Evolutionary conservation across 2,797 vertebrate genomes (phyloP).

Genomic region (Neosilurus mollespiculum): DNA sequence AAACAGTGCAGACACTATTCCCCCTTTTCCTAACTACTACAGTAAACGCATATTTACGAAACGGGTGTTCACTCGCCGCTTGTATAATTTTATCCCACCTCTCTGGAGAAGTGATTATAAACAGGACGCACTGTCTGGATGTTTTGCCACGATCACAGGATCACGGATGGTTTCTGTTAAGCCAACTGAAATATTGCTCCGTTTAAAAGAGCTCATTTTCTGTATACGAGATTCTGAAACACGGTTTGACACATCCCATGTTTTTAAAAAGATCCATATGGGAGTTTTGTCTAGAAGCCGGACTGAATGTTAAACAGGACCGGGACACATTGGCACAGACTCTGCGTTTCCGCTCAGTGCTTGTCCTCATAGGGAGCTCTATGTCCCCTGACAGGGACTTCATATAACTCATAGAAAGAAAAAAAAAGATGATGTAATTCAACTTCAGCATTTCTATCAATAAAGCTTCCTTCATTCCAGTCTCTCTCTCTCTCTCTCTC

Average conservation of each 20-base stretch:
- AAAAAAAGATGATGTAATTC: slow-evolving; percentile 35
- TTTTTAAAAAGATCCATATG: slow-evolving; percentile 22
- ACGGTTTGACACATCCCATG: slow-evolving; percentile 19
- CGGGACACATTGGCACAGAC: slow-evolving; percentile 19
- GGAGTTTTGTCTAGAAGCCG: slow-evolving; percentile 30
- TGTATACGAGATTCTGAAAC: slow-evolving; percentile 17
- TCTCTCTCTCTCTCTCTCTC: slow-evolving; percentile 9
- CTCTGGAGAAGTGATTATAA: slow-evolving; percentile 7
- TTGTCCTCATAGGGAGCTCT: slow-evolving; percentile 22
- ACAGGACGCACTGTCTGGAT: slow-evolving; percentile 13
- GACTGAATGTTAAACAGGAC: slow-evolving; percentile 39
- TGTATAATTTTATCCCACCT: slow-evolving; percentile 22
- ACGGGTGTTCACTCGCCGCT: slow-evolving; percentile 20
- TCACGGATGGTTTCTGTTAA: slow-evolving; percentile 29
- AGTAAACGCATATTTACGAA: slow-evolving; percentile 32
- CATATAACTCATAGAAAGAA: slow-evolving; percentile 47
- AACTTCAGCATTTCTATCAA: slow-evolving; percentile 26
- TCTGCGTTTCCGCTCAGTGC: slow-evolving; percentile 26
- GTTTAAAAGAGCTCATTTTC: slow-evolving; percentile 23
- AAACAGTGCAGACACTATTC: slow-evolving; percentile 37
- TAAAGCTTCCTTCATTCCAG: slow-evolving; percentile 15
- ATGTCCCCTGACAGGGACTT: slow-evolving; percentile 36
- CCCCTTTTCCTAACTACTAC: slow-evolving; percentile 18
- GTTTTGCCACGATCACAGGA: slow-evolving; percentile 26
- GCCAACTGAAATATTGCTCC: slow-evolving; percentile 6